A percentile compares a stretch with the other conserved stretches of the same genome.
These are phyloP conservation scores for Eulemur macaco DNA, from an alignment of 2,113 vertebrate species.

Conservation along the genomic window DNA sequence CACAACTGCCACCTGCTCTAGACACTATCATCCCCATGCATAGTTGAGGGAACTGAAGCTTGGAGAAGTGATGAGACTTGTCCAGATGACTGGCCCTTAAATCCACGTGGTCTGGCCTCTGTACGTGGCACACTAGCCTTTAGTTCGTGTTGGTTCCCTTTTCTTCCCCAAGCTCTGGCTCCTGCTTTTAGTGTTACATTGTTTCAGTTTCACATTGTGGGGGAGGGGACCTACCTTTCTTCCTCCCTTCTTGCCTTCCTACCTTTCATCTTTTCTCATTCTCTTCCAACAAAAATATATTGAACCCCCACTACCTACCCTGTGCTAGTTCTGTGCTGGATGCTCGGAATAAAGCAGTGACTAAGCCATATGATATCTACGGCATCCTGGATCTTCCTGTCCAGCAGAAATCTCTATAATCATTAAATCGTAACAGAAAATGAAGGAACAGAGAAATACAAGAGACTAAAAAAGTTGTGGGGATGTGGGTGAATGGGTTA, in stretches of 20 bases:
- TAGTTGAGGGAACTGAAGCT: neutral
- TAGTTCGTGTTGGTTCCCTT: neutral
- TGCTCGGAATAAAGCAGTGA: neutral
- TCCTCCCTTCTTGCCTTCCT: neutral
- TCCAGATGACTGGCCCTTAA: neutral
- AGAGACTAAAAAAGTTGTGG: neutral
- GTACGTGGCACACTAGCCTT: neutral
- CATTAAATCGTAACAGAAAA: neutral
- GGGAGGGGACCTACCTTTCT: neutral
- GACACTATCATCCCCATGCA: neutral
- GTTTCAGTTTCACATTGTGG: neutral
- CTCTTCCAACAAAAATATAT: neutral
- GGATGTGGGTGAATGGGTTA: accelerated
- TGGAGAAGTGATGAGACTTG: neutral
- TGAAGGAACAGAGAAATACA: neutral
- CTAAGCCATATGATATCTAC: neutral
- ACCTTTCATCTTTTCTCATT: neutral
- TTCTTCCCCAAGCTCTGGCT: neutral
- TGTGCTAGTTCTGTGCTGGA: neutral
- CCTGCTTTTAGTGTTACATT: neutral
- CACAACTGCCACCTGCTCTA: too few relatives aligned
- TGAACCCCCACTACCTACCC: neutral
- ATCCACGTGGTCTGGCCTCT: neutral
- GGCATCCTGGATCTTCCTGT: neutral
- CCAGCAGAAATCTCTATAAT: neutral